Percentiles rank a stretch among this genome's conserved stretches.
phyloP scores from a whole-genome alignment of 2,113 vertebrate species.

The Neogale vison region DNA sequence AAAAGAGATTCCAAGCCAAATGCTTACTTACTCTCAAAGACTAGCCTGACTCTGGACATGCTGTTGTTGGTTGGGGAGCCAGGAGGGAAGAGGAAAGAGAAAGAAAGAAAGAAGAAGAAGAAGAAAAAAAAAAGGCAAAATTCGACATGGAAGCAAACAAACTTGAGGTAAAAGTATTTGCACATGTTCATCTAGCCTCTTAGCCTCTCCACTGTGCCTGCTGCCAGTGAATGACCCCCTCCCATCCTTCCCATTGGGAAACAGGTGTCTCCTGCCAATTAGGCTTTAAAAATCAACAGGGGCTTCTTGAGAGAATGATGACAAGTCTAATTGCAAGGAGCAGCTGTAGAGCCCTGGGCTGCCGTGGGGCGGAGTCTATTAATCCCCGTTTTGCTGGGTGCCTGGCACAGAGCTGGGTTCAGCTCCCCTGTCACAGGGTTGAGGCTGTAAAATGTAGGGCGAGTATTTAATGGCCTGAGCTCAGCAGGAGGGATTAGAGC shows the following conservation, averaged over 20 bases:
- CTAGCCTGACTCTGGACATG: background rate
- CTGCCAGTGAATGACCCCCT: slow-evolving; percentile 37
- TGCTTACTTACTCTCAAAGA: background rate
- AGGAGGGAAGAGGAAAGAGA: background rate
- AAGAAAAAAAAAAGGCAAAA: background rate
- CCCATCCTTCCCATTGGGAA: slow-evolving; percentile 50
- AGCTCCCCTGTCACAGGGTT: slow-evolving; percentile 38
- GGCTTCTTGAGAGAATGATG: slow-evolving; percentile 75
- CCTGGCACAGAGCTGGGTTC: slow-evolving; percentile 59
- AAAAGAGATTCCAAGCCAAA: background rate
- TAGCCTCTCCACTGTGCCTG: background rate
- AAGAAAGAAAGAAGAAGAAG: background rate
- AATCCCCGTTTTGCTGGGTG: slow-evolving; percentile 67
- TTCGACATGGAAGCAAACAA: background rate
- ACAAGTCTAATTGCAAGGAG: slow-evolving; percentile 75
- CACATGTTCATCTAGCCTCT: background rate
- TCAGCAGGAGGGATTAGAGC: slow-evolving; percentile 45
- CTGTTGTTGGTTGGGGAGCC: background rate
- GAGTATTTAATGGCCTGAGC: slow-evolving; percentile 53
- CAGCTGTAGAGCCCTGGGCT: slow-evolving; percentile 70
- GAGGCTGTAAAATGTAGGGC: slow-evolving; percentile 55
- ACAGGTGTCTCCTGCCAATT: slow-evolving; percentile 76
- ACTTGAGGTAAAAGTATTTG: background rate
- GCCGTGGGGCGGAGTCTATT: slow-evolving; percentile 48
- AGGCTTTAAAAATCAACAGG: slow-evolving; percentile 77